Evolutionary conservation across 2,888 invertebrate species (phyloP), one percentile per base, ranked within the genome.

Genomic region (Agrochola litura): DNA sequence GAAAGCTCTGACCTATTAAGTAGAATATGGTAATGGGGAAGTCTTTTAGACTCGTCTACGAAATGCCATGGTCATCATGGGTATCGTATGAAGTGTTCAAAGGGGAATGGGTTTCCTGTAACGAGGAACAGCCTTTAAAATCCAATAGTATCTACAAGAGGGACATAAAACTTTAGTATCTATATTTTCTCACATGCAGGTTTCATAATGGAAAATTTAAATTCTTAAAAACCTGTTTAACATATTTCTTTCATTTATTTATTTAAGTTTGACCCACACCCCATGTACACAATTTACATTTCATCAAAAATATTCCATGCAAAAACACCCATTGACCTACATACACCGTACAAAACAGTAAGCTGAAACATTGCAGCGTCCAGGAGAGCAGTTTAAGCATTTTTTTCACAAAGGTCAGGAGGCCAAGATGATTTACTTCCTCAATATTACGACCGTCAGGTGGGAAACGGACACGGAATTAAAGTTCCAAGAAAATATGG

Each of bases 401-500:
- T 92, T 84, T 46, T 92, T 92, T 90, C 88, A 84, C 74, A 90
- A 88, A 92, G 91, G 93, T 92, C 91, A 92, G 90, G 82, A 76
- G 79, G 83, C 77, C 83, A 76, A 90, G 82, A 94, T 95, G 95
- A 95, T 95, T 95, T 95, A 95, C 92, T 91, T 82, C 85, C 86
- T 88, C 93, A 93, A 95, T 95, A 95, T 94, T 90, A 92, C 90
- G 81, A 74, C 73, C 84, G 81, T 91, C 95, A 95, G 94, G 94
- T 94, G 88, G 92, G 89, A 90, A 90, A 88, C 89, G 89, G 92
- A 90, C 91, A 90, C 90, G 90, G 93, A 94, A 95, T 95, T 95
- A 95, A 94, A 94, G 91, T 92, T 90, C 88, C 80, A 80, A 90
- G 92, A 89, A 95, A 93, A 93, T 95, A 94, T 94, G 90, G 91